Evolutionary conservation across 1,140 invertebrate species (phyloP), one percentile per base, ranked within the genome.

Genomic region (Cyrtorhinus lividipennis): DNA sequence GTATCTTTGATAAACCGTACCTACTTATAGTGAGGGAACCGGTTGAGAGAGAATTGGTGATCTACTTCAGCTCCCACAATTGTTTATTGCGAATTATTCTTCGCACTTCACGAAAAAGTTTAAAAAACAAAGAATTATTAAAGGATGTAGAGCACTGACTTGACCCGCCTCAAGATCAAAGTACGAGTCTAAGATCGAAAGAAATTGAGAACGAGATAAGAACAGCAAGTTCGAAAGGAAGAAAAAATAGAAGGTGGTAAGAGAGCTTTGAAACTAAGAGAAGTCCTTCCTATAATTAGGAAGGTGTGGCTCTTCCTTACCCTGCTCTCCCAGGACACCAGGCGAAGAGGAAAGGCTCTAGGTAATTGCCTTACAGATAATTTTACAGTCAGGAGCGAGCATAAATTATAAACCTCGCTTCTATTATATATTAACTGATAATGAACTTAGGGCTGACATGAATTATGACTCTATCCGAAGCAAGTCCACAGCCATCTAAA

Each of bases 341-440:
- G 38, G 38, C 8, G n/a, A 10, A 10, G 38, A 44, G n/a, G 38
- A 44, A 44, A n/a, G 20, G 48, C 48, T 5, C 48, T 20, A 53
- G 48, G 58, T 59, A 59, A 59, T 59, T 59, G 58, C 25, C 58
- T 59, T 59, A 59, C 58, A 59, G 58, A 59, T 59, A 59, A 59
- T 59, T 30, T 59, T 59, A 59, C 58, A 59, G 58, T 59, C 58
- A 30, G 58, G 58, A 30, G 58, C 58, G 58, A 30, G 27, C 58
- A 59, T 59, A 59, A 59, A 59, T 59, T 59, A 59, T 59, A 59
- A 59, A 59, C 27, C n/a, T n/a, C 25, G 58, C 58, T 26, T 59
- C 24, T 30, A 59, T 59, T 59, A 59, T 59, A 59, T 59, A 59
- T 59, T 59, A 59, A 59, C 58, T 59, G 58, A 59, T 59, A 59